Conservation (phyloP, 2,888 invertebrate genomes). For the Rhagium mordax region DNA sequence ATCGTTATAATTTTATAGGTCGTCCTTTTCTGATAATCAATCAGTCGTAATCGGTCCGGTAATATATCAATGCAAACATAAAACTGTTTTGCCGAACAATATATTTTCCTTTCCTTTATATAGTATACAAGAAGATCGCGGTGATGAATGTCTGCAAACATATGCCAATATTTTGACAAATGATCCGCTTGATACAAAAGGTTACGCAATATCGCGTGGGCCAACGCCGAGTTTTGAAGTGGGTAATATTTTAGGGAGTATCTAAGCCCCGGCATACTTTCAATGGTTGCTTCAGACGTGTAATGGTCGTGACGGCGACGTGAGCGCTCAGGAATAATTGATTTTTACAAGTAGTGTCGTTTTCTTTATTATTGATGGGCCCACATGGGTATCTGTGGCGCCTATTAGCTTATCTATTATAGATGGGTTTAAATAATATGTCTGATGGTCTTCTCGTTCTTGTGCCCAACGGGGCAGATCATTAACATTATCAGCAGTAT, state of each 20-base stretch:
- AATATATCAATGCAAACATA: constrained; percentile 32
- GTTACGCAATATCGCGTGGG: neutral
- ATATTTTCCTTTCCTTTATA: constrained; percentile 31
- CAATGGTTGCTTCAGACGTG: neutral
- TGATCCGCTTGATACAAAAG: constrained; percentile 27
- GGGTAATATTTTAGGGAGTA: constrained; percentile 14
- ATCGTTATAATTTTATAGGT: neutral
- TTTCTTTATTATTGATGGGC: no score
- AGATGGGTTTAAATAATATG: no score
- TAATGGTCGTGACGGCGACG: no score
- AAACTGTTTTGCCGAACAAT: constrained; percentile 34
- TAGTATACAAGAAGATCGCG: constrained; percentile 29
- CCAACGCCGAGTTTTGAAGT: neutral
- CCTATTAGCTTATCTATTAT: no score
- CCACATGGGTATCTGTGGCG: no score
- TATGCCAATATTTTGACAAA: constrained; percentile 44
- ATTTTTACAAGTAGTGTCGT: no score
- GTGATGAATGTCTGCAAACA: constrained; percentile 40
- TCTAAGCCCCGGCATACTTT: neutral
- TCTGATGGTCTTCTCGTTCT: no score
- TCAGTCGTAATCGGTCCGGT: constrained; percentile 30
- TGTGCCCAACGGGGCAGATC: no score
- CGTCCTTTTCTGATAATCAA: constrained; percentile 26
- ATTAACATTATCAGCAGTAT: no score
- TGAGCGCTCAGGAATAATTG: no score